phyloP scores from a whole-genome alignment of 2,888 invertebrate genomes.

The Drosophila demipolita region DNA sequence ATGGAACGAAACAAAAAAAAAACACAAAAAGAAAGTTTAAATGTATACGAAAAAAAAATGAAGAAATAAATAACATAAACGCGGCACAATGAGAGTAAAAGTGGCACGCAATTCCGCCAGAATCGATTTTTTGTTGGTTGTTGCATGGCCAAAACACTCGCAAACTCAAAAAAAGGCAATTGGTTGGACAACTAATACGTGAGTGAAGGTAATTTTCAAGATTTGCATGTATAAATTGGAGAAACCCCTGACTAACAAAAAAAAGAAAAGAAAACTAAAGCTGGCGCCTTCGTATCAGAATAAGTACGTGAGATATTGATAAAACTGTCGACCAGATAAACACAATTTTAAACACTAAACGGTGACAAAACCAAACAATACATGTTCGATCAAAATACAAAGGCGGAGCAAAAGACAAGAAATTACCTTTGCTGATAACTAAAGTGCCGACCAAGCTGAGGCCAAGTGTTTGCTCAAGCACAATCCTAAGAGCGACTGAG shows the following conservation, averaged over 20 bases:
- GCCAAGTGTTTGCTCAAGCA: constrained; percentile 28
- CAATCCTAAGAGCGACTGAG: background rate
- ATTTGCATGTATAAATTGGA: constrained; percentile 55
- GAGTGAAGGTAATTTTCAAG: constrained; percentile 64
- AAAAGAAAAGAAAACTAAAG: constrained; percentile 14
- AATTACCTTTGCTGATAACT: constrained; percentile 28
- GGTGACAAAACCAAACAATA: constrained; percentile 17
- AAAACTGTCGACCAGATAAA: constrained; percentile 41
- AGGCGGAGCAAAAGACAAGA: constrained; percentile 2
- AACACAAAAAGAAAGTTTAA: constrained; percentile 48
- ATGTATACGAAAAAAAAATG: constrained; percentile 15
- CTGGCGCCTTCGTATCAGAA: constrained; percentile 40
- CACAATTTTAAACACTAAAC: constrained; percentile 30
- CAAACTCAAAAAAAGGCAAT: constrained; percentile 21
- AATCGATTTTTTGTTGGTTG: constrained; percentile 54
- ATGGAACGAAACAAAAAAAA: constrained; percentile 9
- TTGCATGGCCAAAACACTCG: constrained; percentile 17
- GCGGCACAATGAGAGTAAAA: constrained; percentile 62
- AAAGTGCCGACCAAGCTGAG: constrained; percentile 14
- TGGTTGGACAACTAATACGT: constrained; percentile 46
- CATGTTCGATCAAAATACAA: constrained; percentile 18
- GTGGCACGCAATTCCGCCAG: constrained; percentile 50
- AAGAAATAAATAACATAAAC: constrained; percentile 26
- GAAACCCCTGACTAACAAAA: constrained; percentile 36
- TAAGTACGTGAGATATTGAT: constrained; percentile 57